Evolutionary conservation across 2,113 vertebrate species (phyloP).

Genomic region (Malaclemys terrapin): DNA sequence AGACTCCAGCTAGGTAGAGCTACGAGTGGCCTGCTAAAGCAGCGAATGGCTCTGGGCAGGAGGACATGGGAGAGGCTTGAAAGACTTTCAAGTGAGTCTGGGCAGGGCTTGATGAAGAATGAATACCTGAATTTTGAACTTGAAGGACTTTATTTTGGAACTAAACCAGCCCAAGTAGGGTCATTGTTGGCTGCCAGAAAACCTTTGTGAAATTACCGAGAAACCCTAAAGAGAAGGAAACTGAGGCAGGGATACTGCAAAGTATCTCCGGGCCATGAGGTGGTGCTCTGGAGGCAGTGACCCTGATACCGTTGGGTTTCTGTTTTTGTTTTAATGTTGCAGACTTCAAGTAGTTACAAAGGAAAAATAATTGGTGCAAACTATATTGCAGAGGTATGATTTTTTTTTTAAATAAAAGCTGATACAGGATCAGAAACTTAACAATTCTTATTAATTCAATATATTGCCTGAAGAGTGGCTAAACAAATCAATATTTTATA

Average conservation of each 20-base stretch:
- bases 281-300: neutral
- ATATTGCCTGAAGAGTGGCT: neutral
- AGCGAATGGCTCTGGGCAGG: too few species aligned
- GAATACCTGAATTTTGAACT: neutral
- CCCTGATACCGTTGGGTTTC: neutral
- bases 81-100: too few species aligned
- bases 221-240: neutral
- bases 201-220: neutral
- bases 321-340: neutral
- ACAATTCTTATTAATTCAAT: neutral
- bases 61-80: too few species aligned
- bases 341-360: neutral
- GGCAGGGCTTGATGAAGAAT: too few species aligned
- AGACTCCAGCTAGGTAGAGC: too few species aligned
- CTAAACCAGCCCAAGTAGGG: neutral
- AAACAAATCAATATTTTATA: neutral
- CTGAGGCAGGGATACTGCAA: neutral
- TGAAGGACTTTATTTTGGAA: neutral
- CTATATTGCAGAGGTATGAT: neutral
- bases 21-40: too few species aligned
- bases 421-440: neutral
- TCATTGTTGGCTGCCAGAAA: neutral
- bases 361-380: neutral
- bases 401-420: neutral
- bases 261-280: neutral